Evolutionary conservation across 2,113 vertebrate genomes (phyloP).

Genomic region (Pygathrix nemaeus): DNA sequence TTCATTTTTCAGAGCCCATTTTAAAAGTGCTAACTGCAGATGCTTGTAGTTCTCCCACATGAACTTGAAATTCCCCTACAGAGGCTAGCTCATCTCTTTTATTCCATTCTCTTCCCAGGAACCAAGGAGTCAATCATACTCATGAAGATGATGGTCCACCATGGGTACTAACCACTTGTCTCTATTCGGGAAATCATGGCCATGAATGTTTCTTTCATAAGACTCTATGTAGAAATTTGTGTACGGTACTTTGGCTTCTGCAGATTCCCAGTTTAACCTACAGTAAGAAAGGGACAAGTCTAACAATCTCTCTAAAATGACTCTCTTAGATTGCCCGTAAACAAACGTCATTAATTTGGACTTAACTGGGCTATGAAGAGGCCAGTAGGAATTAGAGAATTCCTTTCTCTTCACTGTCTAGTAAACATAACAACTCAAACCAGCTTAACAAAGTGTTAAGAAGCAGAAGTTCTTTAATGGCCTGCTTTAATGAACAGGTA

Average conservation of each 20-base stretch:
- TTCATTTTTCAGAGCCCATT: neutral
- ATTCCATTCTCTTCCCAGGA: neutral
- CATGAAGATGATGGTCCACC: neutral
- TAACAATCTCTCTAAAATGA: neutral
- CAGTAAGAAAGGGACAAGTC: neutral
- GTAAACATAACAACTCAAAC: slow-evolving; percentile 48
- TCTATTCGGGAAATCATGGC: neutral
- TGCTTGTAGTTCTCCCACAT: neutral
- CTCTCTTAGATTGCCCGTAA: neutral
- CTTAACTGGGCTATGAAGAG: slow-evolving; percentile 15
- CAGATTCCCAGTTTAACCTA: neutral
- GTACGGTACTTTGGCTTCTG: neutral
- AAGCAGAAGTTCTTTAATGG: slow-evolving; percentile 59
- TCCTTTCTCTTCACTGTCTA: slow-evolving; percentile 9
- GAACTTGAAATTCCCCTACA: neutral
- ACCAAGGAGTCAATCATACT: neutral
- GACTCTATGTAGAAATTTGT: neutral
- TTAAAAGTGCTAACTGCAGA: neutral
- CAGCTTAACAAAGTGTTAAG: slow-evolving; percentile 44
- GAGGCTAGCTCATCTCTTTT: neutral
- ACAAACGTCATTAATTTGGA: slow-evolving; percentile 25
- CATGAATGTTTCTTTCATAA: neutral
- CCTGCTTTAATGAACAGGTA: slow-evolving; percentile 73
- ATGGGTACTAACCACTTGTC: neutral
- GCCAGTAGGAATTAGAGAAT: slow-evolving; percentile 19